Conservation (phyloP, 2,113 vertebrate genomes). For the Eulemur macaco region DNA sequence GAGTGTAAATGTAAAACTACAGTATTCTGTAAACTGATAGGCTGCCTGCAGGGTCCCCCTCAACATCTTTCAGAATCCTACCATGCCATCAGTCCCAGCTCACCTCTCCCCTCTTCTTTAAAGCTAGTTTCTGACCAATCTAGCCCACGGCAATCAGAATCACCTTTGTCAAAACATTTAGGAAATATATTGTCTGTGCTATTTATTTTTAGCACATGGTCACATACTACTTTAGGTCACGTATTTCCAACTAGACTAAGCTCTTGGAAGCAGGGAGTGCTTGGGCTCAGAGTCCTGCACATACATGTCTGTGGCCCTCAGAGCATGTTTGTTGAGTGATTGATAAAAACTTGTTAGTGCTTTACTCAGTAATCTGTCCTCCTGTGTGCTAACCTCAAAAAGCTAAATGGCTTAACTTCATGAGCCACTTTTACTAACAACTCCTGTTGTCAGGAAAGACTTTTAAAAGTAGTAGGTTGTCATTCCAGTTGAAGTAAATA, state of each 20-base stretch:
- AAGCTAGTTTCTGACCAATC: neutral
- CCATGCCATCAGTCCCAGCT: neutral
- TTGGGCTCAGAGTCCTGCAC: neutral
- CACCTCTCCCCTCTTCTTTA: neutral
- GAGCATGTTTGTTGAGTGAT: neutral
- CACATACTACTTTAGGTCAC: neutral
- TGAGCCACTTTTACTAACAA: neutral
- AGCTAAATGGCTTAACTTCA: neutral
- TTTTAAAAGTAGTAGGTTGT: neutral
- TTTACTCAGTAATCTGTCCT: neutral
- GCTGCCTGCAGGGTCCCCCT: neutral
- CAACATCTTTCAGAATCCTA: neutral
- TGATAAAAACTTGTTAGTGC: neutral
- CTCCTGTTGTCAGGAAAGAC: neutral
- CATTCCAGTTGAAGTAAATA: constrained; percentile 45
- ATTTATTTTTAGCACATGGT: neutral
- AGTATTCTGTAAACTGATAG: neutral
- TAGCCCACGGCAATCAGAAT: neutral
- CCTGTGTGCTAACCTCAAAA: neutral
- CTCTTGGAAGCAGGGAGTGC: neutral
- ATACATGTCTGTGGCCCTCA: neutral
- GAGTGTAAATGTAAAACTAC: neutral
- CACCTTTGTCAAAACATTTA: neutral
- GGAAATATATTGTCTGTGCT: neutral
- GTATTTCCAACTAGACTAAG: neutral